Conservation (phyloP, 1,140 invertebrate species). For the Bombyx mori region ASM3026992v2 NC_085131.1:12854501-12855000, state of each 20-base stretch:
- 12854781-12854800: constrained; percentile 94
- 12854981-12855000: background rate
- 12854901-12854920: constrained; percentile 91
- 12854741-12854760: constrained; percentile 12
- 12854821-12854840: constrained; percentile 97
- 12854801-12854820: constrained; percentile 95
- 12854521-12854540: no score
- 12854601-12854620: no score
- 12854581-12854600: no score
- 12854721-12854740: no score
- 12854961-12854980: background rate
- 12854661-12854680: no score
- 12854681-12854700: no score
- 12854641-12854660: no score
- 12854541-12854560: no score
- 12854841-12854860: constrained; percentile 93
- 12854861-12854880: constrained; percentile 98
- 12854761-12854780: constrained; percentile 95
- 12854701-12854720: no score
- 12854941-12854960: background rate
- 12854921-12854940: constrained; percentile 1
- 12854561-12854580: no score
- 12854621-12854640: no score
- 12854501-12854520: no score
- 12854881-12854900: constrained; percentile 93